Base-by-base conservation (phyloP, 1,140 invertebrate genomes). In the Trichoplusia ni region DNA sequence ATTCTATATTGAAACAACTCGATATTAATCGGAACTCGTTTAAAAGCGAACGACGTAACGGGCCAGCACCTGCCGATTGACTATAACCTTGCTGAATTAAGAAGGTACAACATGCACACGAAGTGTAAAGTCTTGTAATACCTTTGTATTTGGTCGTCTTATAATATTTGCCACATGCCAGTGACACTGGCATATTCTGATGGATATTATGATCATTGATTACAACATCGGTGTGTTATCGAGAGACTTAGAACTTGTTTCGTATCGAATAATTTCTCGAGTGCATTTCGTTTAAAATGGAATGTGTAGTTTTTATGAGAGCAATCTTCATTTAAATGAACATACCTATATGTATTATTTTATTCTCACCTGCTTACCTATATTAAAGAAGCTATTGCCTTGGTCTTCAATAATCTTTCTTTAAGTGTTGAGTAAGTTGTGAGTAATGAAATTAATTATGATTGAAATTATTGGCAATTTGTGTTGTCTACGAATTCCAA, bases 31-130 rank as follows among this genome's bases (percentile, higher is more conserved):
- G 42, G 51, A 76, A 76, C 74, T 67, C 35, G 73, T 75, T 75
- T 38, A 21, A 14, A 56, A n/a, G n/a, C n/a, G 35, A 38, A 27
- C 21, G 38, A 37, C 46, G 65, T 77, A 77, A 77, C 75, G 71
- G 75, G 53, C 62, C 54, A 19, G 64, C 73, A 77, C 75, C 71
- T 77, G 75, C 74, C 69, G 49, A 51, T 53, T 62, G 25, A 61
- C 33, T 60, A 44, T 64, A 46, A 44, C 27, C 44, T 56, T 70
- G 64, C 11, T 64, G 18, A 63, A 54, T 49, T 53, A 13, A 33
- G 35, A 37, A 49, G 11, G 44, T n/a, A 9, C 4, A 23, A 11
- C 7, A 13, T 25, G 0, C 4, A 16, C 4, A 11, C 2, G 6
- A n/a, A 21, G 2, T 11, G 25, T 6, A 46, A 23, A 19, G n/a